These are phyloP conservation scores for Pollenia angustigena DNA, from an alignment of 2,888 invertebrate genomes.

Conservation along the genomic window DNA sequence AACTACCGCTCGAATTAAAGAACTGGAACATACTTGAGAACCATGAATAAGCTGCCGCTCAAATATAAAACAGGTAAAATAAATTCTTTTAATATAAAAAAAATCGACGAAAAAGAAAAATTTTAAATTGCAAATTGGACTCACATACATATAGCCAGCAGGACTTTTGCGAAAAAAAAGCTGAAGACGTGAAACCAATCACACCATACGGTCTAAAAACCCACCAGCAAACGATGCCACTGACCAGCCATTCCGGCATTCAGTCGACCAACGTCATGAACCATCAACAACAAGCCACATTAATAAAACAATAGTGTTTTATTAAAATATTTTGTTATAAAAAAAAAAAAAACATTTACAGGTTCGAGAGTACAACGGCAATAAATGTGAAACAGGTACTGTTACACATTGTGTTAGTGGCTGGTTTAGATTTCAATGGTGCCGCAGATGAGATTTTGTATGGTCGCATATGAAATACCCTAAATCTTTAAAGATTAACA, in stretches of 20 bases:
- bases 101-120: conserved; percentile 38
- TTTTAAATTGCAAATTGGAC: conserved; percentile 67
- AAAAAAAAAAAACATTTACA: conserved; percentile 33
- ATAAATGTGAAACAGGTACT: conserved; percentile 56
- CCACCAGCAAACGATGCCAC: conserved; percentile 17
- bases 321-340: conserved; percentile 56
- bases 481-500: not conserved
- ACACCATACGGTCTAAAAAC: conserved; percentile 44
- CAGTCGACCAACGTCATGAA: conserved; percentile 28
- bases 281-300: conserved; percentile 59
- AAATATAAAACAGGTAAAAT: conserved; percentile 47
- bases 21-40: conserved; percentile 13
- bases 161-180: conserved; percentile 6
- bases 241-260: conserved; percentile 1
- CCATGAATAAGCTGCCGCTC: conserved; percentile 49
- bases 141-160: conserved; percentile 57
- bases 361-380: conserved; percentile 24
- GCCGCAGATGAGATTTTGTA: not conserved
- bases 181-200: conserved; percentile 69
- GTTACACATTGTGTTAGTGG: conserved; percentile 48
- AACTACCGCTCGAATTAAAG: conserved; percentile 41
- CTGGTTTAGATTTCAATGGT: conserved; percentile 37
- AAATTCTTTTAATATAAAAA: conserved; percentile 1
- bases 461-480: not conserved
- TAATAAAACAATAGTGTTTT: conserved; percentile 71